Conservation (phyloP, 2,888 invertebrate genomes). For the Apoda limacodes region DNA sequence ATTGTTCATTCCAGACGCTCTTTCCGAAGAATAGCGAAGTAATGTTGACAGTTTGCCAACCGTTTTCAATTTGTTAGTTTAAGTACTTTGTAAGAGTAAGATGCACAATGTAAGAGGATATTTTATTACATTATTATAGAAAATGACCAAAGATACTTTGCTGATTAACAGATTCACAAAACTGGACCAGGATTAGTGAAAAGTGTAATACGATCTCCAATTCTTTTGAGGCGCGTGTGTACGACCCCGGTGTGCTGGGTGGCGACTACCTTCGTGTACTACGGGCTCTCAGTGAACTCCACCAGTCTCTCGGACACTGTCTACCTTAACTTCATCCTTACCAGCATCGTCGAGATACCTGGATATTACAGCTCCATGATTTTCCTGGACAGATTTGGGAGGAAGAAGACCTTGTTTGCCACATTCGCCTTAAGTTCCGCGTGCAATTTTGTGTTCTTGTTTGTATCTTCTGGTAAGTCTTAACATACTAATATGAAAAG, state of each 20-base stretch:
- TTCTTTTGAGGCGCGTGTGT: slow-evolving; percentile 65
- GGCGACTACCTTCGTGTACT: slow-evolving; percentile 82
- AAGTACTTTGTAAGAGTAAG: no score
- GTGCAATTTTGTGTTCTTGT: slow-evolving; percentile 47
- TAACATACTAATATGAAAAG: no score
- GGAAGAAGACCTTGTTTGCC: slow-evolving; percentile 68
- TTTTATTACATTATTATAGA: no score
- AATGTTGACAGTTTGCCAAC: no score
- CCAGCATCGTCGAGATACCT: slow-evolving; percentile 76
- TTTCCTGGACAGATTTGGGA: slow-evolving; percentile 72
- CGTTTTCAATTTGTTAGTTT: no score
- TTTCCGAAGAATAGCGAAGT: no score
- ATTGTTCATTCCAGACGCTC: no score
- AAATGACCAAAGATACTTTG: no score
- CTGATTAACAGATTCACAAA: no score
- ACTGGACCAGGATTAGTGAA: no score
- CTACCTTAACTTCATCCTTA: slow-evolving; percentile 78
- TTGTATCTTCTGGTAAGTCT: slow-evolving; percentile 62
- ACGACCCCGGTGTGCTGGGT: slow-evolving; percentile 84
- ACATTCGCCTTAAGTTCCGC: slow-evolving; percentile 72
- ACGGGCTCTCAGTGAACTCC: slow-evolving; percentile 83
- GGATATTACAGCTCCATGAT: slow-evolving; percentile 73
- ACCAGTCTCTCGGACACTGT: slow-evolving; percentile 78
- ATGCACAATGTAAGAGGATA: no score
- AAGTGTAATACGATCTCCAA: slow-evolving; percentile 57